phyloP scores from a whole-genome alignment of 1,140 invertebrate genomes.

The Anoplolepis gracilipes region DNA sequence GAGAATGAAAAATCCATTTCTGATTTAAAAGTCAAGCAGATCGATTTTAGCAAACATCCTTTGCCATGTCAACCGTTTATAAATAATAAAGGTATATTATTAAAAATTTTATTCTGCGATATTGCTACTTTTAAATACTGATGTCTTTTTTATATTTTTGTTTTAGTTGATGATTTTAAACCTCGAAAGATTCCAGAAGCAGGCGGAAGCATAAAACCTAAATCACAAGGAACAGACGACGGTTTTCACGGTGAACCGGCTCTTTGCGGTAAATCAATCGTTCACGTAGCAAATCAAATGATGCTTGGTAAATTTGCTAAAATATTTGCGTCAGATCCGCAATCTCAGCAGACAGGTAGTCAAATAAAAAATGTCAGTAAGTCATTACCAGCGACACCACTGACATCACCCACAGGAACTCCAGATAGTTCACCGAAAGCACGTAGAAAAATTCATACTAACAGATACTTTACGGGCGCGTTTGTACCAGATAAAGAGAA shows the following conservation, averaged over 20 bases:
- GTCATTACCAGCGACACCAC: conserved; percentile 90
- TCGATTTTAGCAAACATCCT: conserved; percentile 89
- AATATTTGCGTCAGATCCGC: conserved; percentile 59
- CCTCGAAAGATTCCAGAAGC: conserved; percentile 62
- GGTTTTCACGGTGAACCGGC: conserved; percentile 90
- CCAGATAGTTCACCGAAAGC: conserved; percentile 86
- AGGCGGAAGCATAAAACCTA: conserved; percentile 77
- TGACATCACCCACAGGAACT: conserved; percentile 87
- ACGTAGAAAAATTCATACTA: conserved; percentile 77
- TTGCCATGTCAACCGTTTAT: conserved; percentile 88
- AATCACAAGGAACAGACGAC: conserved; percentile 89
- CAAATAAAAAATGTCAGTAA: conserved; percentile 86
- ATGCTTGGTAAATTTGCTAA: conserved; percentile 86
- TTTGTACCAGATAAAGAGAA: conserved; percentile 83
- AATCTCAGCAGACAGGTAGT: conserved; percentile 53
- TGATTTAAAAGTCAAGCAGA: conserved; percentile 77
- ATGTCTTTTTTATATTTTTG: conserved; percentile 9
- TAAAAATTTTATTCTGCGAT: not conserved
- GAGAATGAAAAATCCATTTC: conserved; percentile 57
- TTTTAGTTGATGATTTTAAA: conserved; percentile 73
- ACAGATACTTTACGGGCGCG: conserved; percentile 86
- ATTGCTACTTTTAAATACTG: not conserved
- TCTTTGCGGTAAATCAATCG: conserved; percentile 90
- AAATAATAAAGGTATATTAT: conserved; percentile 72
- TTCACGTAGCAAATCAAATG: conserved; percentile 91